Conservation (phyloP, 2,113 vertebrate genomes). For the Ochotona curzoniae region DNA sequence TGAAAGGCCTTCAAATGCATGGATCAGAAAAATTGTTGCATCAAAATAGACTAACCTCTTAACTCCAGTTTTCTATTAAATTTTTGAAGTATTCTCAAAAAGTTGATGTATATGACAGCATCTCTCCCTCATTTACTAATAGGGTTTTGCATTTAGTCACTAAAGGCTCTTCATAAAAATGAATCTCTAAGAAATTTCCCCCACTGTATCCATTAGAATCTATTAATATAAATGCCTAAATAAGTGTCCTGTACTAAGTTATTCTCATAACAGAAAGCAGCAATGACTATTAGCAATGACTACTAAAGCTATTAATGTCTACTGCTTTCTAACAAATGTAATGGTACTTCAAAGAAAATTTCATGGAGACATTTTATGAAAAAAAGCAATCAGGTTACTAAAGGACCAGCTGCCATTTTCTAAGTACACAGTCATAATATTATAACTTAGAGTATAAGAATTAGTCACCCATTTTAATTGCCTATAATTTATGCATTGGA, state of each 20-base stretch:
- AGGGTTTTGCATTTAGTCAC: background rate
- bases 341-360: slow-evolving; percentile 17
- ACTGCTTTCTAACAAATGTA: slow-evolving; percentile 56
- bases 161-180: background rate
- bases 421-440: slow-evolving; percentile 46
- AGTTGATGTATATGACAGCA: background rate
- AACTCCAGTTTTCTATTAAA: no score
- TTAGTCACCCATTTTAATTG: slow-evolving; percentile 38
- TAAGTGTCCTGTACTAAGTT: background rate
- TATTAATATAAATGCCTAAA: slow-evolving; percentile 51
- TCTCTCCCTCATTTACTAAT: background rate
- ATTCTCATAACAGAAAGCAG: slow-evolving; percentile 26
- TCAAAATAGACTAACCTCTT: no score
- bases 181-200: slow-evolving; percentile 3
- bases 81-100: no score
- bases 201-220: background rate
- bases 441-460: slow-evolving; percentile 46
- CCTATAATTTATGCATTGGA: background rate
- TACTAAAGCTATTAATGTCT: background rate
- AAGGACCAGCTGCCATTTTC: slow-evolving; percentile 52
- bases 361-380: slow-evolving; percentile 22
- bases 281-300: no score
- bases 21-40: no score
- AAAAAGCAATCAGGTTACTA: slow-evolving; percentile 49
- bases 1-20: no score